Conservation (phyloP, 2,888 invertebrate species). For the Abrostola triplasia region DNA sequence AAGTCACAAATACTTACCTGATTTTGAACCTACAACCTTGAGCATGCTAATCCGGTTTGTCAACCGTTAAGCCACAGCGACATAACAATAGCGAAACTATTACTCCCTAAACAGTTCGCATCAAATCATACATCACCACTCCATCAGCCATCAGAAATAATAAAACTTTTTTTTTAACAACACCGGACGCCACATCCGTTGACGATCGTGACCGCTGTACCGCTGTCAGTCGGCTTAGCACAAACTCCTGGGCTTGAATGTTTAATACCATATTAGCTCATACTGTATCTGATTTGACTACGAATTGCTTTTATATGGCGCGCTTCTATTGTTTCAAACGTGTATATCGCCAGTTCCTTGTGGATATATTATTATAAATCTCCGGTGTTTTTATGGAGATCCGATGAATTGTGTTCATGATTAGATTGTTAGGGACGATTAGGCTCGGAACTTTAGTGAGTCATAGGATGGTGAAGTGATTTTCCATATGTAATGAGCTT, state of each 20-base stretch:
- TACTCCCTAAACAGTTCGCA: conserved; percentile 52
- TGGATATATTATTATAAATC: conserved; percentile 41
- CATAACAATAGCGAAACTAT: not conserved
- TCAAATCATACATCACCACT: conserved; percentile 53
- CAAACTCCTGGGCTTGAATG: conserved; percentile 74
- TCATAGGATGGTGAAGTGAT: not conserved
- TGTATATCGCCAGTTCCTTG: conserved; percentile 44
- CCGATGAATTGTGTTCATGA: conserved; percentile 10
- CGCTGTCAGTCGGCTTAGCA: conserved; percentile 66
- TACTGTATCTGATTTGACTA: conserved; percentile 61
- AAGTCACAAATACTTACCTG: no score
- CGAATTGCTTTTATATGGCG: conserved; percentile 41
- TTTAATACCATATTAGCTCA: conserved; percentile 79
- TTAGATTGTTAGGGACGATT: conserved; percentile 3
- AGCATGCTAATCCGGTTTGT: no score
- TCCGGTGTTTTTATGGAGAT: conserved; percentile 33
- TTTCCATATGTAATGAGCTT: no score
- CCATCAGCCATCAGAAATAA: conserved; percentile 35
- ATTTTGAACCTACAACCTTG: not conserved
- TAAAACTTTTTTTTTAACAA: conserved; percentile 58
- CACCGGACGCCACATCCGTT: conserved; percentile 85
- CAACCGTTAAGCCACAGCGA: not conserved
- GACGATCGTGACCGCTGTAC: conserved; percentile 78
- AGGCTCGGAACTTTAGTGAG: conserved; percentile 20
- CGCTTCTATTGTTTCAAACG: conserved; percentile 39